Base-by-base conservation (phyloP, 2,888 invertebrate species). In the Stenotaenia linearis region DNA sequence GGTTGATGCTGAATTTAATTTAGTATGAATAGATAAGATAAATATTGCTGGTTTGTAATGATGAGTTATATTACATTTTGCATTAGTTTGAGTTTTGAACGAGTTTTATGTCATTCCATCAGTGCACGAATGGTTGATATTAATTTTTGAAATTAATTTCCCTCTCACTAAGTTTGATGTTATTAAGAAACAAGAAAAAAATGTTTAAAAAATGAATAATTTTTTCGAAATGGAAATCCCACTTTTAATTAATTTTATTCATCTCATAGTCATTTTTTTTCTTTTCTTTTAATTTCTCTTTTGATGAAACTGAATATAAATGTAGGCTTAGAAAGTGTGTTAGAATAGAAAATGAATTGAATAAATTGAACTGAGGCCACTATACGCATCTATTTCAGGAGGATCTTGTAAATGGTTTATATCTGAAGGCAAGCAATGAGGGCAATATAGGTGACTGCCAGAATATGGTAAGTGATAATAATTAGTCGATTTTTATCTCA, bases 321-420 rank as follows among this genome's bases (percentile, higher is more conserved):
- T 50, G 50, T 32, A 32, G 9, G 32, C 9, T 32, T 50, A 50
- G 50, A 50, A 18, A 18, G 50, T 56, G 75, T 37, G n/a, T 75
- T 37, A 37, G 76, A 75, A n/a, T 37, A 37, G 35, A 32, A 75
- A 50, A 50, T 50, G 50, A 50, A 50, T 50, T 50, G 50, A 50
- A 32, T 75, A 32, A 37, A 75, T 37, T 37, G 76, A 75, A 75
- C 76, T 37, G 37, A 37, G 76, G 76, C 76, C 32, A 37, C 30
- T 37, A 32, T 75, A 32, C 37, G 12, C 32, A 28, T 78, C 45
- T 80, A 25, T 81, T 81, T 74, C 81, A 81, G 81, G 81, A 81
- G 80, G 81, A 45, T 56, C 75, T 81, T 32, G 79, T 81, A 61
- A 81, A 81, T 80, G 81, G 79, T 61, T 45, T 81, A 74, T 81